These are phyloP conservation scores for Sphinx pinastri DNA, from an alignment of 2,888 invertebrate genomes.

Conservation along the genomic window DNA sequence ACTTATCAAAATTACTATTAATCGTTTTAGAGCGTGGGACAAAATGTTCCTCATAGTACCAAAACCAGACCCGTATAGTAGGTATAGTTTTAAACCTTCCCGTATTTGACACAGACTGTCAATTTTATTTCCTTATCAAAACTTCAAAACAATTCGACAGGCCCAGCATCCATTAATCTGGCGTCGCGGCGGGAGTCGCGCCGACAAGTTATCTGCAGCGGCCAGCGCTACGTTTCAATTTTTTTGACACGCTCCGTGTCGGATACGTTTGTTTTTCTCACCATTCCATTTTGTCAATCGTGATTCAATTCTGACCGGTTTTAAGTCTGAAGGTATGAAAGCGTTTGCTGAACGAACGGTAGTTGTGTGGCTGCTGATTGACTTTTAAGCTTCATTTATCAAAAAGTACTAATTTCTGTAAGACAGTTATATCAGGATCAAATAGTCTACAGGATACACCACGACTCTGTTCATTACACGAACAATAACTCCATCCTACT, in stretches of 20 bases:
- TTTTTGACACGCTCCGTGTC: not conserved
- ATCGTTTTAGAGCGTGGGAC: too few relatives aligned
- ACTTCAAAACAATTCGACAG: not conserved
- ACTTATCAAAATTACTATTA: too few relatives aligned
- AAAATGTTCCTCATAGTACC: not conserved
- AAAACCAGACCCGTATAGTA: not conserved
- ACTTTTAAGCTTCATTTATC: too few relatives aligned
- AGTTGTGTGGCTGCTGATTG: too few relatives aligned
- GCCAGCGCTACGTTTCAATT: slow-evolving; percentile 9
- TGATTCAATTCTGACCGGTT: not conserved
- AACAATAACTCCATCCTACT: slow-evolving; percentile 3
- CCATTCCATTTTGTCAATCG: not conserved
- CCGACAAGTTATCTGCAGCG: slow-evolving; percentile 47
- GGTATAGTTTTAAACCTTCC: too few relatives aligned
- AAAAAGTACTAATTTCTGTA: too few relatives aligned
- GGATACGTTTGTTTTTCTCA: slow-evolving; percentile 1
- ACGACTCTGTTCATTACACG: not conserved
- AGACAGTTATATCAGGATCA: too few relatives aligned
- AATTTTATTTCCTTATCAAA: not conserved
- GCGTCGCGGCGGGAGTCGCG: slow-evolving; percentile 43
- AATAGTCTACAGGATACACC: too few relatives aligned
- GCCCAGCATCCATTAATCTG: slow-evolving; percentile 40
- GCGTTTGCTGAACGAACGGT: too few relatives aligned
- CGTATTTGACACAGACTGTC: not conserved
- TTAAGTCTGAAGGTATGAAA: not conserved